Evolutionary conservation across 2,113 vertebrate species (phyloP).

Genomic region (Cyprinodon tularosa): DNA sequence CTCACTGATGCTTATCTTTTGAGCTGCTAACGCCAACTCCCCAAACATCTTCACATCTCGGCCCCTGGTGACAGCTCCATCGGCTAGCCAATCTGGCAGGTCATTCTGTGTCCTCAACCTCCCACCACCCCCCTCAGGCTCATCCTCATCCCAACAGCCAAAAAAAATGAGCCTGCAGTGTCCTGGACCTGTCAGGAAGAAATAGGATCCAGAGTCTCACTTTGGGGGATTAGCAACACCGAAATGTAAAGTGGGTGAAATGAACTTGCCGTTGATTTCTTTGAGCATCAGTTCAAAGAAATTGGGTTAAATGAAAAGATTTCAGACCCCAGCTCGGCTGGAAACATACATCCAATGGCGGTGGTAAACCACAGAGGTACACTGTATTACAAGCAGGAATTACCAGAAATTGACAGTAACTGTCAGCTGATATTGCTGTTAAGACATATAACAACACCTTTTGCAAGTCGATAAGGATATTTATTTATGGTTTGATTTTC

Average conservation of each 20-base stretch:
- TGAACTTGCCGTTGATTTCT: constrained; percentile 12
- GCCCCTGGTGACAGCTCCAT: constrained; percentile 55
- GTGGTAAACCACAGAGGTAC: constrained; percentile 32
- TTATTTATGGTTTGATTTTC: not conserved
- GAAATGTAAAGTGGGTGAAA: constrained; percentile 30
- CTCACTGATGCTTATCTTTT: constrained; percentile 77
- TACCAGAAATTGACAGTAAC: constrained; percentile 18
- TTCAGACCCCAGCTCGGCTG: constrained; percentile 20
- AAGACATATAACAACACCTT: not conserved
- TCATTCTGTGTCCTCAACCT: constrained; percentile 46
- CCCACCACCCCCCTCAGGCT: not conserved
- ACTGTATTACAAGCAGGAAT: not conserved
- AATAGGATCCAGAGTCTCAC: constrained; percentile 65
- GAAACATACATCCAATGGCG: constrained; percentile 15
- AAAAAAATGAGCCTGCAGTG: constrained; percentile 51
- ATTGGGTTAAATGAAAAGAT: constrained; percentile 1
- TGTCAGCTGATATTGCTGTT: not conserved
- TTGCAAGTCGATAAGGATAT: not conserved
- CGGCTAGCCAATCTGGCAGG: constrained; percentile 70
- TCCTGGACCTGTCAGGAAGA: constrained; percentile 67
- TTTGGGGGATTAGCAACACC: constrained; percentile 22
- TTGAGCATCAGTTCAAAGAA: not conserved
- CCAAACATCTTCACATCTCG: constrained; percentile 65
- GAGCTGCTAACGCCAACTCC: constrained; percentile 63
- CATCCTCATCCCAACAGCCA: constrained; percentile 27